These are phyloP conservation scores for Smutsia gigantea DNA, from an alignment of 2,797 vertebrate species.

Conservation along the genomic window DNA sequence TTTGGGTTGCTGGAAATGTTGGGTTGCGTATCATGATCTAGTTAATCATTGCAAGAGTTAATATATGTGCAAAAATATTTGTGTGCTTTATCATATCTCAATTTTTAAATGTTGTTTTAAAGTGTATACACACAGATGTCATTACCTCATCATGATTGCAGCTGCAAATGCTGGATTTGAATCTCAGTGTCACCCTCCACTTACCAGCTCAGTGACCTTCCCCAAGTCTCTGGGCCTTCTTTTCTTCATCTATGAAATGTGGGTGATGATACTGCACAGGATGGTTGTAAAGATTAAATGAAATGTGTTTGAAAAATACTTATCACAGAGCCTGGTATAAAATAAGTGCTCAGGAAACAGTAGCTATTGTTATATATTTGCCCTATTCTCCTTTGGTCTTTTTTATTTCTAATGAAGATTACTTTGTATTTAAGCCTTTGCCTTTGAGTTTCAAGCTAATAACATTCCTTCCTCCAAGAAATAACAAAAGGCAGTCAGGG, in stretches of 20 bases:
- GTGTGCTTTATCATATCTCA: neutral
- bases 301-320: slow-evolving; percentile 52
- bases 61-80: neutral
- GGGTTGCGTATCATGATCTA: neutral
- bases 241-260: neutral
- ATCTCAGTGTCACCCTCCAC: neutral
- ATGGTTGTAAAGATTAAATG: slow-evolving; percentile 2
- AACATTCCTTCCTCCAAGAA: slow-evolving; percentile 60
- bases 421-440: slow-evolving; percentile 65
- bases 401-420: slow-evolving; percentile 59
- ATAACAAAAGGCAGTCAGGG: slow-evolving; percentile 60
- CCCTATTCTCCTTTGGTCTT: slow-evolving; percentile 12
- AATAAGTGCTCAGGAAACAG: slow-evolving; percentile 39
- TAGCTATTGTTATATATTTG: slow-evolving; percentile 37
- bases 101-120: neutral
- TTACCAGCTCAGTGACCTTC: neutral
- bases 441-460: slow-evolving; percentile 62
- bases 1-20: slow-evolving; percentile 31
- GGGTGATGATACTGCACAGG: neutral
- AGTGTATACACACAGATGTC: neutral
- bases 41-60: neutral
- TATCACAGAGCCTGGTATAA: neutral
- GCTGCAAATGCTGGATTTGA: neutral
- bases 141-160: neutral
- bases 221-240: slow-evolving; percentile 5